Evolutionary conservation across 92 coral and sea anemone genomes (phyloP).

Genomic region (Palythoa caribaeorum): DNA sequence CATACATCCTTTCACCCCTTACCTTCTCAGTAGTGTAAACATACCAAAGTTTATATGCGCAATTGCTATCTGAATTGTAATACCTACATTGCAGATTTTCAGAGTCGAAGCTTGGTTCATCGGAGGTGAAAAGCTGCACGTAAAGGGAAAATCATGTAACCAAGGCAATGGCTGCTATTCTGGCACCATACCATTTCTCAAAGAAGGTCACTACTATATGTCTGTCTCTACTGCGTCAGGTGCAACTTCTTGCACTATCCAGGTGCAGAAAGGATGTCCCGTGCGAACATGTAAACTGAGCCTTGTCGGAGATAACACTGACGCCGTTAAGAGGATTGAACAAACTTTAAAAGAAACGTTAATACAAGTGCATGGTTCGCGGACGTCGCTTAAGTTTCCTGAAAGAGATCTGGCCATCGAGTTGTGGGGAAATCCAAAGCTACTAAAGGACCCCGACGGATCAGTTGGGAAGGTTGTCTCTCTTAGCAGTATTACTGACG

Average conservation of each 20-base stretch:
- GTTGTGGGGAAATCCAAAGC: conserved; percentile 74
- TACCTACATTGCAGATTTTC: conserved; percentile 61
- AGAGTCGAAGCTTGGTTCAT: conserved; percentile 58
- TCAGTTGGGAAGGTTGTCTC: conserved; percentile 53
- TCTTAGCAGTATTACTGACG: conserved; percentile 70
- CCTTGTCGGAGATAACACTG: conserved; percentile 62
- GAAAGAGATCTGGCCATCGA: conserved; percentile 48
- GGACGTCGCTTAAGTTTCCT: conserved; percentile 35
- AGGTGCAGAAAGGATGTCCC: conserved; percentile 59
- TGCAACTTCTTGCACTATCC: conserved; percentile 66
- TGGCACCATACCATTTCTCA: conserved; percentile 55
- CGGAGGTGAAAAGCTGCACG: conserved; percentile 20
- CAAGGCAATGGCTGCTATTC: not conserved
- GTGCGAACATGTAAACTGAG: conserved; percentile 62
- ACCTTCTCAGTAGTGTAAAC: no score
- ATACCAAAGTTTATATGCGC: not conserved
- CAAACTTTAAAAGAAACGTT: conserved; percentile 52
- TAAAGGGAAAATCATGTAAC: conserved; percentile 58
- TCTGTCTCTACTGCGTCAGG: conserved; percentile 47
- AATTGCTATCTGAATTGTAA: not conserved
- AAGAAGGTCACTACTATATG: conserved; percentile 64
- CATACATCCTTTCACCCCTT: no score
- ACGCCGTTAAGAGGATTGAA: conserved; percentile 67
- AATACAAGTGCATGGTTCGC: not conserved
- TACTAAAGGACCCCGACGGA: conserved; percentile 35